These are phyloP conservation scores for Xestia ashworthii DNA, from an alignment of 2,888 invertebrate genomes.

Conservation along the genomic window DNA sequence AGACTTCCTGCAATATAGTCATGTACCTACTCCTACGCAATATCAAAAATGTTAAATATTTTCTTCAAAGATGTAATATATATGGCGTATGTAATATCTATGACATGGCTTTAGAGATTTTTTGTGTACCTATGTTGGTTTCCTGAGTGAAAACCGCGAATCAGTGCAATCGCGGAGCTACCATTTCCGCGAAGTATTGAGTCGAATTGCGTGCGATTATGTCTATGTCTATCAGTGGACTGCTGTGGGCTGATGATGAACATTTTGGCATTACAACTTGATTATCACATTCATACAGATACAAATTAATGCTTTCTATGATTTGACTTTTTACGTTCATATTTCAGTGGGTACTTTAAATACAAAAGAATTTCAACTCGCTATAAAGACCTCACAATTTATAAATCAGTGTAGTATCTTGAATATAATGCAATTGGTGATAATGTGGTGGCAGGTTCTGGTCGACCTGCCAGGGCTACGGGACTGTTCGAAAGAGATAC, in stretches of 20 bases:
- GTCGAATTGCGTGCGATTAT: background rate
- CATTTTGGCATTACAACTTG: background rate
- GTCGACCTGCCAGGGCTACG: no score
- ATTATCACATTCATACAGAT: no score
- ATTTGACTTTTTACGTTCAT: background rate
- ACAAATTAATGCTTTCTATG: no score
- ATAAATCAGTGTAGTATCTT: background rate
- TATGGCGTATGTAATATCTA: no score
- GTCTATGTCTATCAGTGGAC: background rate
- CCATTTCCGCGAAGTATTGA: background rate
- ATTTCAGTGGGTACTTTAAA: background rate
- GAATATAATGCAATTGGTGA: background rate
- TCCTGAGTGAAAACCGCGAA: background rate
- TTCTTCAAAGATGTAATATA: no score
- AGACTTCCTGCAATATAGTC: conserved; percentile 35
- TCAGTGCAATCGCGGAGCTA: background rate
- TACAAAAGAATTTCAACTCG: background rate
- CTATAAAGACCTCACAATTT: background rate
- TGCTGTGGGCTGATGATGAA: background rate
- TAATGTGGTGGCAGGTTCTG: background rate
- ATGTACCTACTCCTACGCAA: conserved; percentile 14
- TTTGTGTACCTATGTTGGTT: background rate
- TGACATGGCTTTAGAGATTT: background rate
- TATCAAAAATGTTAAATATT: no score
- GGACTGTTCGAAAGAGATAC: no score